These are phyloP conservation scores for Aldabrachelys gigantea DNA, from an alignment of 2,113 vertebrate species.

Conservation along the genomic window DNA sequence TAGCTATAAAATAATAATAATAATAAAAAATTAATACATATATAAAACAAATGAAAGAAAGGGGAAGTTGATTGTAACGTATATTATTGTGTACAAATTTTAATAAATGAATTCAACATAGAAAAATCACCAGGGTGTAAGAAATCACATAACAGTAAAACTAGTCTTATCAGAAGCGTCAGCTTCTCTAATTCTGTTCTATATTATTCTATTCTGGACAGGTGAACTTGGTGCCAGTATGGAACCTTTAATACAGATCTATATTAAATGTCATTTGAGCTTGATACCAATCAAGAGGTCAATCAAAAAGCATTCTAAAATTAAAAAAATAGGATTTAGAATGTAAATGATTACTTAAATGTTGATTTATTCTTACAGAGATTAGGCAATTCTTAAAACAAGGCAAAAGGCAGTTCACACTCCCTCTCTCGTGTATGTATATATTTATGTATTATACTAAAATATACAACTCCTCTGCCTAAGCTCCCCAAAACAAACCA, in stretches of 20 bases:
- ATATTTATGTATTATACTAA: neutral
- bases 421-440: neutral
- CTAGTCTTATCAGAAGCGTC: neutral
- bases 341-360: neutral
- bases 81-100: neutral
- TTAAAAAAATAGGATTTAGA: neutral
- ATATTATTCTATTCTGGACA: constrained; percentile 8
- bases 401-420: neutral
- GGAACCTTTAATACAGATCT: neutral
- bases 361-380: neutral
- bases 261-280: neutral
- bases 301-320: neutral
- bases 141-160: neutral
- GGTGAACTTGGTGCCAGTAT: neutral
- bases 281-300: neutral
- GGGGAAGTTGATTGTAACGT: neutral
- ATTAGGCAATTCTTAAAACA: neutral
- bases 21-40: neutral
- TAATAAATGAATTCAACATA: neutral
- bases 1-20: neutral
- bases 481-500: neutral
- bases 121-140: neutral
- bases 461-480: neutral
- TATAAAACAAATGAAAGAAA: neutral
- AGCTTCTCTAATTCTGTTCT: neutral